Percentiles rank a stretch among this genome's conserved stretches.
These are phyloP conservation scores for Chrysina gloriosa DNA, from an alignment of 2,888 invertebrate genomes.

Conservation along the genomic window DNA sequence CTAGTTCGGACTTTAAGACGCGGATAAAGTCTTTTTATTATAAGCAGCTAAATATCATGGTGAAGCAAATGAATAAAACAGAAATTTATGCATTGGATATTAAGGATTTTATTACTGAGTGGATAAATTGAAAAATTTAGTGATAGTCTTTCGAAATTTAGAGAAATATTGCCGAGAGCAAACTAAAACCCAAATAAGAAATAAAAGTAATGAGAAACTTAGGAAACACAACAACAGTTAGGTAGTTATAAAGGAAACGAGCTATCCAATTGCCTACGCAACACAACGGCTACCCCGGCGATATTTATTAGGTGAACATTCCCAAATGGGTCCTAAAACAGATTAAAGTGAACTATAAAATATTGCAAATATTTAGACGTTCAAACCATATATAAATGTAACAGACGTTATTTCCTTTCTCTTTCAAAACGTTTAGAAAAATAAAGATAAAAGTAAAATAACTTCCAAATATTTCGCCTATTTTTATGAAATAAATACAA, in stretches of 20 bases:
- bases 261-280: neutral
- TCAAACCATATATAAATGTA: neutral
- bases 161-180: no score
- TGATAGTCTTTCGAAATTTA: no score
- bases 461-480: no score
- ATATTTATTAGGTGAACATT: constrained; percentile 11
- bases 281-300: neutral
- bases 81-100: no score
- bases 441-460: no score
- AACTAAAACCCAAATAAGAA: neutral
- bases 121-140: no score
- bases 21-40: neutral
- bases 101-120: no score
- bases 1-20: neutral
- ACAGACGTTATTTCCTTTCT: no score
- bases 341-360: constrained; percentile 23
- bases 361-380: constrained; percentile 23
- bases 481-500: no score
- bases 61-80: no score
- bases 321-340: constrained; percentile 21
- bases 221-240: neutral
- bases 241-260: neutral
- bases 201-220: neutral
- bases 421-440: no score
- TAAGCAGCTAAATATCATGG: neutral